Base-by-base conservation (phyloP, 2,113 vertebrate genomes). In the Gadus macrocephalus region DNA sequence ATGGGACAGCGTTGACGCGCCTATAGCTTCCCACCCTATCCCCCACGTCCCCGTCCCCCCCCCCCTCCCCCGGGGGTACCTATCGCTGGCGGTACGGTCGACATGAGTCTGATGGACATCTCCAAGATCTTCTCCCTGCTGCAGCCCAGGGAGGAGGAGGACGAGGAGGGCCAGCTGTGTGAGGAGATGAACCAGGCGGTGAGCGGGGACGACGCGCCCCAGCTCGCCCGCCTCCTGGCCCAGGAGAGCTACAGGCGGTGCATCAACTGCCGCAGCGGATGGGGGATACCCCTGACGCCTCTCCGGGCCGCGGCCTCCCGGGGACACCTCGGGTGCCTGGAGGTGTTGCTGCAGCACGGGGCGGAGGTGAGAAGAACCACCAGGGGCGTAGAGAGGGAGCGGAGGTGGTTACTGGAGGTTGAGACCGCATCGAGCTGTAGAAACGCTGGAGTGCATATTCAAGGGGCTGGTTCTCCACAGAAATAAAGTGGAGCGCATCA, bases 91-190 rank as follows among this genome's bases (percentile, higher is more conserved):
- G 72, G 53, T 16, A 79, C 83, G 70, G 73, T 62, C 75, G 85
- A 87, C 78, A 97, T 93, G 94, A 96, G 92, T 83, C 85, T 98
- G 72, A 95, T 99, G 94, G 96, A 98, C 77, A 93, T 98, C 81
- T 93, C 91, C 9, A 98, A 96, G 89, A 94, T 97, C 72, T 96
- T 98, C 88, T 95, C 95, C 74, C 91, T 98, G 89, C 91, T 98
- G 73, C 95, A 95, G 87, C 93, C 93, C 20, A 85, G 85, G 2
- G 93, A 78, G 88, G 95, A 95, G 60, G 88, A 78, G 87, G 95
- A 92, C 3, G 85, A 90, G 70, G 87, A 88, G 70, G 81, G 68
- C 2, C 73, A 68, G 28, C 94, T 92, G 75, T 92, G 91, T 15
- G 85, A 91, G 84, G 91, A 92, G 76, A 87, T 98, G 79, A 93